A percentile compares a stretch with the other conserved stretches of the same genome.
Evolutionary conservation across 2,888 invertebrate species (phyloP).

Genomic region (Nephrotoma appendiculata): DNA sequence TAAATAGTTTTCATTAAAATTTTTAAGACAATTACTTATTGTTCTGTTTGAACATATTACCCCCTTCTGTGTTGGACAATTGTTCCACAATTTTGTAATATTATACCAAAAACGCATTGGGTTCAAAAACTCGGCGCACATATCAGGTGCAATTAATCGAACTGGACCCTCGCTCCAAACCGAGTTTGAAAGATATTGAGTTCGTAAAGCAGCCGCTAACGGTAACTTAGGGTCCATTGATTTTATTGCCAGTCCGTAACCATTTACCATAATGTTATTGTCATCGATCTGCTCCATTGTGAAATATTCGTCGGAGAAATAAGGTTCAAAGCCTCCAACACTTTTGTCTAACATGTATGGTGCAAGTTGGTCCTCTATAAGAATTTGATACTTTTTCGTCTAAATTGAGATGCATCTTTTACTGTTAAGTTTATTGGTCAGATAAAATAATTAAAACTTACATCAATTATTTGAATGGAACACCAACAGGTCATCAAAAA

Average conservation of each 20-base stretch:
- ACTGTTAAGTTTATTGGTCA: not conserved
- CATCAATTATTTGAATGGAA: not conserved
- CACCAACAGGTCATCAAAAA: not conserved
- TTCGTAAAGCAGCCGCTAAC: not conserved
- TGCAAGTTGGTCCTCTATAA: not conserved
- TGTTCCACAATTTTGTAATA: not conserved
- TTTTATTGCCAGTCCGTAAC: not conserved
- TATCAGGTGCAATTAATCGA: not conserved
- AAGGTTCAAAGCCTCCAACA: not conserved
- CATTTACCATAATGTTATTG: not conserved
- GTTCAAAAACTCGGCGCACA: not conserved
- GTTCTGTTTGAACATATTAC: not conserved
- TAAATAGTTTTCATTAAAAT: not conserved
- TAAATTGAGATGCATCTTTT: not conserved
- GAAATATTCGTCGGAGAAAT: not conserved
- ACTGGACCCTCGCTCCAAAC: not conserved
- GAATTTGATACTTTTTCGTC: not conserved
- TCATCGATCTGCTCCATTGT: not conserved
- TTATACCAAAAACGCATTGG: not conserved
- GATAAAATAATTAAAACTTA: not conserved
- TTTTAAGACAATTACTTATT: too few relatives aligned
- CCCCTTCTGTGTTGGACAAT: not conserved
- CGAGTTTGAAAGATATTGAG: not conserved
- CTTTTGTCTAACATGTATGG: not conserved
- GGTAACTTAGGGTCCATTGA: not conserved